These are phyloP conservation scores for Meteorus sp. DNA, from an alignment of 1,140 invertebrate species.

Conservation along the genomic window DNA sequence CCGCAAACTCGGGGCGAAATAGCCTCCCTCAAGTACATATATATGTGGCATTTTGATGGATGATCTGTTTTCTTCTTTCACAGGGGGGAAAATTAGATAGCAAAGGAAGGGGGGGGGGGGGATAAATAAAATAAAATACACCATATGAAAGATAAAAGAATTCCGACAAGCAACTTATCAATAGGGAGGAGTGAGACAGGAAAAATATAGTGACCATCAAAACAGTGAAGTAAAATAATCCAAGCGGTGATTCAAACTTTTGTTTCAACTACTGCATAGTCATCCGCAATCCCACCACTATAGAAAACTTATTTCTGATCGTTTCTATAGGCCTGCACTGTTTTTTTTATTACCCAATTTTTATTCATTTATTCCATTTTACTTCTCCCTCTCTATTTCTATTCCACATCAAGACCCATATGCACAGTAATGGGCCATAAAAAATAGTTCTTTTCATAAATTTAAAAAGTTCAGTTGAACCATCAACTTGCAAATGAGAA, in stretches of 20 bases:
- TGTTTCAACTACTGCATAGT: neutral
- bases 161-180: neutral
- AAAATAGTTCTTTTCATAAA: too few species aligned
- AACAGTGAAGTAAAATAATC: neutral
- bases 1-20: neutral
- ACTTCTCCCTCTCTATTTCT: neutral
- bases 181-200: too few species aligned
- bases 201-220: neutral
- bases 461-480: too few species aligned
- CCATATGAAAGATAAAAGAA: neutral
- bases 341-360: too few species aligned
- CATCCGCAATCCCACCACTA: neutral
- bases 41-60: constrained; percentile 9
- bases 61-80: constrained; percentile 15
- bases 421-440: too few species aligned
- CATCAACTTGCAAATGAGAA: too few species aligned
- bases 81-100: neutral
- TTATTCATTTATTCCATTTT: neutral
- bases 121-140: neutral
- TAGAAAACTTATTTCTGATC: constrained; percentile 1
- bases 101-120: neutral
- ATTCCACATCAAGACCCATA: constrained; percentile 9
- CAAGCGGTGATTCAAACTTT: constrained; percentile 1
- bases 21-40: neutral
- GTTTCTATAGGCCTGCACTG: too few species aligned